Percentiles rank a stretch among this genome's conserved stretches.
These are phyloP conservation scores for Capreolus pygargus DNA, from an alignment of 2,113 vertebrate species.

Conservation along the genomic window DNA sequence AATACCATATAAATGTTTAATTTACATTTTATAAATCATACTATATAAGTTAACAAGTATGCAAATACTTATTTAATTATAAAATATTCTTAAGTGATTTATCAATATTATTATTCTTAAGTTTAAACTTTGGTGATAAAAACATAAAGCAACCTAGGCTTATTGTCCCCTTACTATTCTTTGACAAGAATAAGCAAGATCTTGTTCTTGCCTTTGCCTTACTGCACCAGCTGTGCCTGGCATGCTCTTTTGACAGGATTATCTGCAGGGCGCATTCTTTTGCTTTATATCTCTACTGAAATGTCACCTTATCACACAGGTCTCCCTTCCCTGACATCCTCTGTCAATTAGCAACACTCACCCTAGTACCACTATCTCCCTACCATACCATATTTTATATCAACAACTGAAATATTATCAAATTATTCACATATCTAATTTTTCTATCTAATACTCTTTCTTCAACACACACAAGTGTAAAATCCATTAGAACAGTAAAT, in stretches of 20 bases:
- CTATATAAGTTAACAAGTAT: not conserved
- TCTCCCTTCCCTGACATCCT: not conserved
- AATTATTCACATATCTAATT: not conserved
- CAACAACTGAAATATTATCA: slow-evolving; percentile 23
- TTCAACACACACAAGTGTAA: not conserved
- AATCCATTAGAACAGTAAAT: not conserved
- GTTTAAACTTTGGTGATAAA: not conserved
- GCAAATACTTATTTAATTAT: not conserved
- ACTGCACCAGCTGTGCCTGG: not conserved
- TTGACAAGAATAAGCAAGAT: not conserved
- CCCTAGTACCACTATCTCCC: not conserved
- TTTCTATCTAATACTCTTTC: not conserved
- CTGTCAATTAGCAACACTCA: slow-evolving; percentile 40
- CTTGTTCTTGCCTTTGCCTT: not conserved
- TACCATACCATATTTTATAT: slow-evolving; percentile 5
- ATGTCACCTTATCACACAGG: slow-evolving; percentile 43
- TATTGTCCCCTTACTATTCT: not conserved
- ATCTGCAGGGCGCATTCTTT: not conserved
- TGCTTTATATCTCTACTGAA: not conserved
- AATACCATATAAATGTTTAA: not conserved
- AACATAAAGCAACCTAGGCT: not conserved
- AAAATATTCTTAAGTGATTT: not conserved
- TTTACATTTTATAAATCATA: not conserved
- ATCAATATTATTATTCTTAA: not conserved
- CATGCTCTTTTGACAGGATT: not conserved